phyloP scores from a whole-genome alignment of 1,140 invertebrate genomes.

The Zophobas atratus region DNA sequence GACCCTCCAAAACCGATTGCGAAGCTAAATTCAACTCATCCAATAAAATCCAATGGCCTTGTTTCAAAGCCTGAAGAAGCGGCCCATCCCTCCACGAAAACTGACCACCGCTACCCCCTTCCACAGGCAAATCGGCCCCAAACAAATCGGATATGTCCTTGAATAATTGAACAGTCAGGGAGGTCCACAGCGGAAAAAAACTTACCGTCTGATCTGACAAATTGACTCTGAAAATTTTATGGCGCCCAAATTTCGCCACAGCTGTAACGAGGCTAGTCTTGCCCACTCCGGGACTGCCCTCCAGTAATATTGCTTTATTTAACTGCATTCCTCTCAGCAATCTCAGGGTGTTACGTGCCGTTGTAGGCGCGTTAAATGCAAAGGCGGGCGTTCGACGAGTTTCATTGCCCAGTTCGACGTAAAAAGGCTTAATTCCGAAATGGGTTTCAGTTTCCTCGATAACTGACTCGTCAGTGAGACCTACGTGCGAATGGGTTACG shows the following conservation, averaged over 20 bases:
- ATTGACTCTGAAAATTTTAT: constrained; percentile 93
- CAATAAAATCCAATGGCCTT: constrained; percentile 96
- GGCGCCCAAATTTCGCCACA: constrained; percentile 88
- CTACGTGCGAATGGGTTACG: not conserved
- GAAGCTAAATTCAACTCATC: constrained; percentile 99
- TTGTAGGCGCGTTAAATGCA: constrained; percentile 87
- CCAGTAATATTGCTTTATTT: constrained; percentile 92
- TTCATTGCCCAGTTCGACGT: constrained; percentile 72
- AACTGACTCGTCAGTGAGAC: constrained; percentile 36
- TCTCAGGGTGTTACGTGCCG: constrained; percentile 86
- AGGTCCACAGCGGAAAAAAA: constrained; percentile 50
- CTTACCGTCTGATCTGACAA: constrained; percentile 97
- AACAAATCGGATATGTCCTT: constrained; percentile 98
- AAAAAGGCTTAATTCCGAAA: constrained; percentile 84
- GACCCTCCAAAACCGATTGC: constrained; percentile 97
- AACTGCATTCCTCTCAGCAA: constrained; percentile 91
- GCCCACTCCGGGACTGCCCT: constrained; percentile 98
- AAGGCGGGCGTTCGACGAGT: constrained; percentile 69
- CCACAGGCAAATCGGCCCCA: constrained; percentile 96
- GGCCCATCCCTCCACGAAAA: constrained; percentile 98
- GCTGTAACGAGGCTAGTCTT: constrained; percentile 96
- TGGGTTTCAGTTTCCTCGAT: constrained; percentile 58
- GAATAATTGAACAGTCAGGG: constrained; percentile 49
- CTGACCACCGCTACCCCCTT: constrained; percentile 86
- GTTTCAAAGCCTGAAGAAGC: constrained; percentile 91